phyloP scores from a whole-genome alignment of 37 sponge, comb jelly and placozoan genomes.

The Halichondria panicea region DNA sequence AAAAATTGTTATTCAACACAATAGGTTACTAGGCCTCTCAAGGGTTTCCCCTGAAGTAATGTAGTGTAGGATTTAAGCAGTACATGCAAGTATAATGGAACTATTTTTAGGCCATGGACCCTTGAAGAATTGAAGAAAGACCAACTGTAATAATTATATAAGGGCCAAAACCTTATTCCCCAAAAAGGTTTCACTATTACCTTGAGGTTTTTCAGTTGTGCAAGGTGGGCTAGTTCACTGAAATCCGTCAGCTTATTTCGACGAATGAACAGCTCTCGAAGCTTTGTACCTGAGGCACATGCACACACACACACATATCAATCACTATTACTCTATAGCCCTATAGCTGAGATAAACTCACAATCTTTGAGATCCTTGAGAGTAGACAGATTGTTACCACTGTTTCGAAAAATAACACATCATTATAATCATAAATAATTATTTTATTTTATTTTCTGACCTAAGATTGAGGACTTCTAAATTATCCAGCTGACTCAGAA shows the following conservation, averaged over 20 bases:
- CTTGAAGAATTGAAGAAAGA: no score
- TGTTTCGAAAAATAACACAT: slow-evolving; percentile 4
- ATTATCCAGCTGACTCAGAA: slow-evolving; percentile 23
- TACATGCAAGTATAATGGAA: no score
- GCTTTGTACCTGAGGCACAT: slow-evolving; percentile 24
- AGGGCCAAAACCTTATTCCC: neutral
- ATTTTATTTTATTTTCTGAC: slow-evolving; percentile 9
- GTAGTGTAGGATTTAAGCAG: no score
- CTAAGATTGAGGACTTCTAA: slow-evolving; percentile 67
- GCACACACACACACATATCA: neutral
- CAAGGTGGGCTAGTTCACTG: slow-evolving; percentile 39
- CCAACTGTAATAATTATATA: neutral
- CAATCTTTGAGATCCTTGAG: slow-evolving; percentile 40
- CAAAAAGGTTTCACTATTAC: neutral
- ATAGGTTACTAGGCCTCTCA: no score
- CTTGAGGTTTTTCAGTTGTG: slow-evolving; percentile 26
- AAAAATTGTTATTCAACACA: neutral
- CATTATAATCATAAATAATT: neutral
- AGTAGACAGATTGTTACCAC: slow-evolving; percentile 51
- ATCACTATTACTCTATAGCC: no score
- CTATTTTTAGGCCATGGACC: no score
- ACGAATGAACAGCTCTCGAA: slow-evolving; percentile 67
- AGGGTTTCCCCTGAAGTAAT: no score
- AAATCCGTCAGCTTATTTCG: slow-evolving; percentile 51
- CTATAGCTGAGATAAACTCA: no score